phyloP scores from a whole-genome alignment of 2,113 vertebrate genomes.

The Desmodus rotundus region DNA sequence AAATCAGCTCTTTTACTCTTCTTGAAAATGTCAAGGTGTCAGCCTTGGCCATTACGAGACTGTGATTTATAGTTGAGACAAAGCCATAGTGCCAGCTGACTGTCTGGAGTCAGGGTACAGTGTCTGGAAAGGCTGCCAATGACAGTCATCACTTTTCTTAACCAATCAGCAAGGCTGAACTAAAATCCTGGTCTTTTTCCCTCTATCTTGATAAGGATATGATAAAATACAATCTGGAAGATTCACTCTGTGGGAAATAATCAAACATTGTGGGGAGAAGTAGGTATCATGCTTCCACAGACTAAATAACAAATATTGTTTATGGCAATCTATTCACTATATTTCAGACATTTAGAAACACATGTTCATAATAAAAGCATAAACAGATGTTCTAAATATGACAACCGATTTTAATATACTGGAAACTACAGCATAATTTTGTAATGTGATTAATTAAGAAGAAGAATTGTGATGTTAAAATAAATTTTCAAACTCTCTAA shows the following conservation, averaged over 20 bases:
- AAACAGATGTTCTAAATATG: slow-evolving; percentile 65
- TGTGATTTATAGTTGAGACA: slow-evolving; percentile 83
- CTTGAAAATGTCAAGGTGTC: slow-evolving; percentile 84
- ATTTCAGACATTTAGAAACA: slow-evolving; percentile 65
- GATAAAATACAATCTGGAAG: slow-evolving; percentile 68
- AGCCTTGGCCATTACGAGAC: slow-evolving; percentile 76
- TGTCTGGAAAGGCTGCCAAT: slow-evolving; percentile 85
- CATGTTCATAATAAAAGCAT: slow-evolving; percentile 68
- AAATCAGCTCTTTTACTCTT: slow-evolving; percentile 82
- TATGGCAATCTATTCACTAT: slow-evolving; percentile 44
- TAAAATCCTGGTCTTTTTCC: slow-evolving; percentile 43
- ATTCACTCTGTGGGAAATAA: slow-evolving; percentile 71
- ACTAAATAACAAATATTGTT: slow-evolving; percentile 71
- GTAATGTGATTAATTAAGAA: slow-evolving; percentile 58
- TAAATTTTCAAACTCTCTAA: slow-evolving; percentile 61
- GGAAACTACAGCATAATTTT: slow-evolving; percentile 69
- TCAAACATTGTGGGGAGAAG: slow-evolving; percentile 41
- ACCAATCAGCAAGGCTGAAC: slow-evolving; percentile 66
- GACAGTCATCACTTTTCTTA: slow-evolving; percentile 72
- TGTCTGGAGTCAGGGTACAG: slow-evolving; percentile 85
- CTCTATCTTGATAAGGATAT: slow-evolving; percentile 63
- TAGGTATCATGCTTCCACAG: slow-evolving; percentile 27
- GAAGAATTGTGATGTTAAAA: slow-evolving; percentile 62
- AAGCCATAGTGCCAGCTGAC: slow-evolving; percentile 86
- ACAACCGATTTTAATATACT: slow-evolving; percentile 74